Base-by-base conservation (phyloP, 2,888 invertebrate species). In the Elgonia sp. region DNA sequence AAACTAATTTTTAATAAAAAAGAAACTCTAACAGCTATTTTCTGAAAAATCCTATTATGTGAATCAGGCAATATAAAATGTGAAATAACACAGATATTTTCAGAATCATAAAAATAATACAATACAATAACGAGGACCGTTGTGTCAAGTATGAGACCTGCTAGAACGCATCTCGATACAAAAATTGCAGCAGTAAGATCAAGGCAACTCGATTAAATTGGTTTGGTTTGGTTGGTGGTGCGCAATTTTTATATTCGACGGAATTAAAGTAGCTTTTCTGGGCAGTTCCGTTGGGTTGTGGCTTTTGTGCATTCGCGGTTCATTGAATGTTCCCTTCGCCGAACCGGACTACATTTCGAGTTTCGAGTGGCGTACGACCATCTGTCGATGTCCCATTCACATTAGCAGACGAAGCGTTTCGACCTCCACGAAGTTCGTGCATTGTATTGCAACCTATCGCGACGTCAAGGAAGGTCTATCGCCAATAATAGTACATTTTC, bases 291-390 rank as follows among this genome's bases (percentile, higher is more conserved):
- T 76, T 73, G 72, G 85, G 40, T 57, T 84, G 81, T 29, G 80
- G 87, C 87, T 87, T 89, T 89, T 87, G 89, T 86, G 87, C 87
- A 87, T 87, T 89, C 69, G 87, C 83, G 87, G 89, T 89, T 87
- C 89, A 87, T 89, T 87, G 89, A 87, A 88, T 62, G 81, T 67
- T 72, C 72, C 77, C 73, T 72, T 82, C 81, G 81, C 67, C 53
- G 20, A 2, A 53, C 80, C 42, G 62, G 84, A 80, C 87, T 88
- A 67, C 81, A 88, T 88, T 88, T 84, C 84, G 72, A 88, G 87
- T 81, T 88, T 81, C 70, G 77, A 80, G 84, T 83, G 76, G 81
- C 80, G 72, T 65, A 84, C 81, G 73, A 77, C 81, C 87, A 84
- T 88, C 81, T 84, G 87, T 88, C 84, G 84, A 84, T 84, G 84